Percentiles rank a stretch among this genome's conserved stretches.
phyloP scores from a whole-genome alignment of 1,140 invertebrate genomes.

The Daktulosphaira vitifoliae region DNA sequence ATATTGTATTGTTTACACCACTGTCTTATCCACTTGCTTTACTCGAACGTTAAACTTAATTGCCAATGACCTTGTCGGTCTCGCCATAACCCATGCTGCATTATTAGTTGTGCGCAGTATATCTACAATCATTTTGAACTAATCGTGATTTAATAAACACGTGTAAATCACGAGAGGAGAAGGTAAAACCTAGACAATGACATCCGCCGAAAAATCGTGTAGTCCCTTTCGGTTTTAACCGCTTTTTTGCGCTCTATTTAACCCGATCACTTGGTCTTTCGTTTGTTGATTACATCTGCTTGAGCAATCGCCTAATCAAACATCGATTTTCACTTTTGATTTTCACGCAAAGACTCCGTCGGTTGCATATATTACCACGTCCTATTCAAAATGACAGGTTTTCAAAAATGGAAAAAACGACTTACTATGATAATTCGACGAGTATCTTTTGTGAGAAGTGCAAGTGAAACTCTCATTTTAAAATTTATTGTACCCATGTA shows the following conservation, averaged over 20 bases:
- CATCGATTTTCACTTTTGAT: conserved; percentile 27
- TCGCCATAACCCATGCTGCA: too few species aligned
- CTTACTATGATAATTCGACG: too few species aligned
- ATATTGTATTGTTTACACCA: conserved; percentile 10
- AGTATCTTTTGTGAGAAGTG: too few species aligned
- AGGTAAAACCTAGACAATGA: too few species aligned
- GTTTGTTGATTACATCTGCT: neutral
- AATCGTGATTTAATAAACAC: too few species aligned
- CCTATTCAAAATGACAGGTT: neutral
- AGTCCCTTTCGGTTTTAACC: conserved; percentile 15
- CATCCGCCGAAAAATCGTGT: too few species aligned
- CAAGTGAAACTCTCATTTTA: too few species aligned
- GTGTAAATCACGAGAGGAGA: too few species aligned
- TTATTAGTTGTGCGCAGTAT: too few species aligned
- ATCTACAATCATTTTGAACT: too few species aligned
- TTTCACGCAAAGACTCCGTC: conserved; percentile 6
- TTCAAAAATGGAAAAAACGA: too few species aligned
- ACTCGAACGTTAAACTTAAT: conserved; percentile 27
- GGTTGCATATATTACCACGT: neutral
- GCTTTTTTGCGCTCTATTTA: conserved; percentile 29
- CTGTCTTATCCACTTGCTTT: conserved; percentile 13
- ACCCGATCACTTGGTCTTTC: conserved; percentile 14
- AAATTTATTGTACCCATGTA: too few species aligned
- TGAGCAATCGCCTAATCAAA: neutral
- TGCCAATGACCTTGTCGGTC: conserved; percentile 21